Evolutionary conservation across 2,113 vertebrate genomes (phyloP), one percentile per base, ranked within the genome.

Genomic region (Ophiodon elongatus): DNA sequence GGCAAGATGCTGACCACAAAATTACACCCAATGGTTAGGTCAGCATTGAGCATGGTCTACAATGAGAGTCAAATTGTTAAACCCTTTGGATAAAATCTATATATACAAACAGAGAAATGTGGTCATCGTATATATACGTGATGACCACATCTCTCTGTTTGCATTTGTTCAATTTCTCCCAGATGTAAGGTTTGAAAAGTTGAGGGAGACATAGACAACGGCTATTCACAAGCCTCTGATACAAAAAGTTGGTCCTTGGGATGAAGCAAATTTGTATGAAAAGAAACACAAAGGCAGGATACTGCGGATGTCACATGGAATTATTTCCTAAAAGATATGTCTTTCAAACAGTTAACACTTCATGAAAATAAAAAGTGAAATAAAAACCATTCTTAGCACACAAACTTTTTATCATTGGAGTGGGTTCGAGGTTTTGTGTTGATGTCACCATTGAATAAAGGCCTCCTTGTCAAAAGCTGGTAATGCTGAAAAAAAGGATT

Each of bases 211-310:
- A 37, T 27, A 69, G 37, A 23, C 21, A 52, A 74, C 2, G 17
- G 21, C 45, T 78, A 62, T 82, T 84, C 82, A 85, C 47, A 76
- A 41, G 25, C n/a, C 14, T 66, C 31, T 59, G 47, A 47, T 50
- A 27, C n/a, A 57, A 91, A 68, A 54, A 59, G 71, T 80, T 73
- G 69, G 72, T 81, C 73, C 41, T 81, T 85, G 50, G 66, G 19
- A 59, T 69, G 15, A 65, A 62, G 25, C 8, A 2, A 66, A 45
- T 35, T n/a, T 62, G 21, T 64, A 27, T 69, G 67, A 76, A 75
- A 79, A 73, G 19, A 50, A 69, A 45, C 75, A 67, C 57, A 83
- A 80, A 67, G 23, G 29, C 41, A 65, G 71, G 9, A 65, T 64
- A 56, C 25, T 65, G 45, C 5, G 10, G 29, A 62, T 47, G 64